These are phyloP conservation scores for Mastigias papua DNA, from an alignment of 30 jellyfish, hydroid and myxozoan species.

Conservation along the genomic window DNA sequence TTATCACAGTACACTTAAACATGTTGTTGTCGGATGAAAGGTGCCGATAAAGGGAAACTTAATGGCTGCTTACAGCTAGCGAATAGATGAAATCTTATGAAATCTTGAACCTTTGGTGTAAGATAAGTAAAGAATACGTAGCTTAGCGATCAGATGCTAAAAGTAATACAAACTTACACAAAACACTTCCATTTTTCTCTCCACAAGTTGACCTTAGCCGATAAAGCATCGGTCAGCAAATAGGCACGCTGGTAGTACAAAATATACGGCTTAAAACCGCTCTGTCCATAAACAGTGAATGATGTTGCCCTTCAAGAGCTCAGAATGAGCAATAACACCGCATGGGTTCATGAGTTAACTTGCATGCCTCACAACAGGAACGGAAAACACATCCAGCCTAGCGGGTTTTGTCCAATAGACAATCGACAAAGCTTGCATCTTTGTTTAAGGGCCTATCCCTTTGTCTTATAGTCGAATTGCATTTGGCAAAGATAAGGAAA, in stretches of 20 bases:
- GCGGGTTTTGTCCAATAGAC: conserved; percentile 32
- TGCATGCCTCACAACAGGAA: conserved; percentile 32
- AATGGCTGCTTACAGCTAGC: not conserved
- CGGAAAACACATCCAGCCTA: not conserved
- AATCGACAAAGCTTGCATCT: conserved; percentile 4
- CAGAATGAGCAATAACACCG: not conserved
- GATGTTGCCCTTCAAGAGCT: not conserved
- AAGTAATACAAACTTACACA: not conserved
- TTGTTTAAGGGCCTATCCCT: conserved; percentile 3
- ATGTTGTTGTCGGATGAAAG: too few species aligned
- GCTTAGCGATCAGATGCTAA: not conserved
- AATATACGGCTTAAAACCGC: not conserved
- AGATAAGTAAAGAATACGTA: not conserved
- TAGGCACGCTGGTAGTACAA: not conserved
- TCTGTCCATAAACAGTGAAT: not conserved
- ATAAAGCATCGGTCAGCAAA: not conserved
- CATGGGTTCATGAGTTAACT: not conserved
- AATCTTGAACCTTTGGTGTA: not conserved
- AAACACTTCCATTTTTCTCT: not conserved
- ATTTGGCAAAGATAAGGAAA: conserved; percentile 31
- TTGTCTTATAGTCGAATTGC: conserved; percentile 11
- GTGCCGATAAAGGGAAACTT: too few species aligned
- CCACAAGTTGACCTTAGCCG: not conserved
- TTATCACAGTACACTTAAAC: too few species aligned
- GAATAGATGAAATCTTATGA: not conserved